These are phyloP conservation scores for Epizoanthus stellaris DNA, from an alignment of 92 coral and sea anemone genomes.

Conservation along the genomic window DNA sequence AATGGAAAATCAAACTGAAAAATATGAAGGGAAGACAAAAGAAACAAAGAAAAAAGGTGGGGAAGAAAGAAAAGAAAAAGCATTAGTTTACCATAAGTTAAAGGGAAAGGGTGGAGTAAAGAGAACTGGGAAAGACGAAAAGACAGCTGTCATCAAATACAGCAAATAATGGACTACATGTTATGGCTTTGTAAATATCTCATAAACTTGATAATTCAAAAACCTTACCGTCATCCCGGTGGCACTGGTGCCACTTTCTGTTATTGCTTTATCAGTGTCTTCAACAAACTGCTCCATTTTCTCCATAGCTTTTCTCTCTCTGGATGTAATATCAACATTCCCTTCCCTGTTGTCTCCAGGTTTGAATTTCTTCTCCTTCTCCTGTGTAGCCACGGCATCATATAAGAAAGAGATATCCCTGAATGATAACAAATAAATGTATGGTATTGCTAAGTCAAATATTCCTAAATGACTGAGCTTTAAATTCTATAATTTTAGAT, in stretches of 20 bases:
- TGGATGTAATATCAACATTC: constrained; percentile 21
- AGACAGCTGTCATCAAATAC: no score
- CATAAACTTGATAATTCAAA: not conserved
- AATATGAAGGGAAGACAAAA: no score
- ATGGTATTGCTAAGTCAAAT: not conserved
- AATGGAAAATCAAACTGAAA: no score
- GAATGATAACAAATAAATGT: not conserved
- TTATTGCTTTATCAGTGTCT: constrained; percentile 22
- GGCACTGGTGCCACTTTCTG: not conserved
- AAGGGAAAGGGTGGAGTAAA: no score
- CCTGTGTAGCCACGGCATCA: constrained; percentile 75
- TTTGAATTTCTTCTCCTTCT: constrained; percentile 33
- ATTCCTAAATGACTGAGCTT: no score
- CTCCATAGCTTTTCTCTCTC: constrained; percentile 36
- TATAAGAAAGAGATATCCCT: constrained; percentile 97
- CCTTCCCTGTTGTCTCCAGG: constrained; percentile 44
- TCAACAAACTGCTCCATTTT: constrained; percentile 7
- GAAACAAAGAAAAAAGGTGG: no score
- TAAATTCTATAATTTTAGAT: no score
- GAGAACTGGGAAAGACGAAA: no score
- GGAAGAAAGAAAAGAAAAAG: no score
- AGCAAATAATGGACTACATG: no score
- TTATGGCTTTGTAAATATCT: no score
- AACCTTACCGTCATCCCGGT: not conserved
- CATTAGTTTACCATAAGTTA: no score